Evolutionary conservation across 2,888 invertebrate genomes (phyloP), one percentile per base, ranked within the genome.

Genomic region (Drosophila longiperda): DNA sequence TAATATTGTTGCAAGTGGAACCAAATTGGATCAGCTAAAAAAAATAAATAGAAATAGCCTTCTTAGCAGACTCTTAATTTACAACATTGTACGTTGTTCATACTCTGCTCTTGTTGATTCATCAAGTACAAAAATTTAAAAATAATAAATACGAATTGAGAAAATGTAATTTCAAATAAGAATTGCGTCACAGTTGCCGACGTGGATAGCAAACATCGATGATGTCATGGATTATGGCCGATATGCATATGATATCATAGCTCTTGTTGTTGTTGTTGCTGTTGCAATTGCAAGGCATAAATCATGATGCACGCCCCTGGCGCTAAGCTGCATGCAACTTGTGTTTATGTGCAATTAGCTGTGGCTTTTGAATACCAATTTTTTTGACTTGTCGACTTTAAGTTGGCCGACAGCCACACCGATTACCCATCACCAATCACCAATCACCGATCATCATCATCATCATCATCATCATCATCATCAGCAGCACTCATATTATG

Each of bases 291-390:
- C 50, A 42, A 32, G 55, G 55, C 74, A 67, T 73, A 66, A 73
- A 76, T 75, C 73, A 75, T 55, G 61, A 65, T 58, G 85, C 87
- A 67, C 65, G 80, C 87, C 80, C 62, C 66, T 78, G 87, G 85
- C 71, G 73, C 69, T 62, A 55, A 58, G 32, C 45, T 60, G 63
- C 63, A 58, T 49, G 42, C 67, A 57, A 59, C 57, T 61, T 48
- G 62, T 65, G 62, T 62, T 75, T 78, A 63, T 62, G 42, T 69
- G 79, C 82, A 78, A 82, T 81, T 81, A 66, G 73, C 58, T 69
- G 34, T 54, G 66, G 63, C 76, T 59, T 17, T 60, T 60, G 68
- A 69, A 59, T 72, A 26, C 45, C 42, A 67, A 67, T 26, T 40
- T 63, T 67, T 57, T 26, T 34, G 78, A 63, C 70, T 58, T 34